phyloP scores from a whole-genome alignment of 2,113 vertebrate genomes.

The Phalacrocorax pelagicus region DNA sequence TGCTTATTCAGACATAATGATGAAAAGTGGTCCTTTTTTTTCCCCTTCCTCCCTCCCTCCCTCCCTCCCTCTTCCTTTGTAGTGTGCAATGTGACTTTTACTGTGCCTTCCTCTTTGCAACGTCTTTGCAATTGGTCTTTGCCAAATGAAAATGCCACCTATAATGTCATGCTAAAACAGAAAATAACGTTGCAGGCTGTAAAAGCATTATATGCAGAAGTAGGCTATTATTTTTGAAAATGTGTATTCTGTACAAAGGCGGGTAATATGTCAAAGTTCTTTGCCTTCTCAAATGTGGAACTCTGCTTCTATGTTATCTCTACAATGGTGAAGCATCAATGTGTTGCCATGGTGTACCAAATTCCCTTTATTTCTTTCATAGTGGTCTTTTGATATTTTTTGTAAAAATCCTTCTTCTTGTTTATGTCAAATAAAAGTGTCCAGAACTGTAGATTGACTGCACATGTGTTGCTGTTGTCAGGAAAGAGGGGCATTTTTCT shows the following conservation, averaged over 20 bases:
- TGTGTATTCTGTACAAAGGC: background rate
- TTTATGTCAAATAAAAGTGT: background rate
- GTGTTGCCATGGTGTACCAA: background rate
- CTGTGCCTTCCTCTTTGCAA: background rate
- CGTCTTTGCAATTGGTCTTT: background rate
- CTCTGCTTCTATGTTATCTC: background rate
- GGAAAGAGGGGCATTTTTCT: background rate
- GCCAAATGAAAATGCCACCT: background rate
- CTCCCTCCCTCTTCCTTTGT: background rate
- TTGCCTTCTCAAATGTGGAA: background rate
- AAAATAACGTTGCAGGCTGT: background rate
- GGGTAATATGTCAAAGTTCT: background rate
- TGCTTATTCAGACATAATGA: background rate
- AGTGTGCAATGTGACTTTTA: background rate
- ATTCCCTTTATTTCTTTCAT: background rate
- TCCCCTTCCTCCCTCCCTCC: background rate
- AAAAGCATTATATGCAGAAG: background rate
- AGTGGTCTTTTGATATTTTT: background rate
- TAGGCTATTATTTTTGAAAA: conserved; percentile 18
- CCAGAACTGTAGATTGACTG: background rate
- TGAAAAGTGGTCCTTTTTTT: background rate
- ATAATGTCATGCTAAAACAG: background rate
- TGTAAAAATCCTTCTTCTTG: background rate
- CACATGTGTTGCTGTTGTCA: background rate
- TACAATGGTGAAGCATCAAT: background rate